Percentiles rank a stretch among this genome's conserved stretches.
These are phyloP conservation scores for Trachelipus rathkii DNA, from an alignment of 1,140 invertebrate species.

Conservation along the genomic window DNA sequence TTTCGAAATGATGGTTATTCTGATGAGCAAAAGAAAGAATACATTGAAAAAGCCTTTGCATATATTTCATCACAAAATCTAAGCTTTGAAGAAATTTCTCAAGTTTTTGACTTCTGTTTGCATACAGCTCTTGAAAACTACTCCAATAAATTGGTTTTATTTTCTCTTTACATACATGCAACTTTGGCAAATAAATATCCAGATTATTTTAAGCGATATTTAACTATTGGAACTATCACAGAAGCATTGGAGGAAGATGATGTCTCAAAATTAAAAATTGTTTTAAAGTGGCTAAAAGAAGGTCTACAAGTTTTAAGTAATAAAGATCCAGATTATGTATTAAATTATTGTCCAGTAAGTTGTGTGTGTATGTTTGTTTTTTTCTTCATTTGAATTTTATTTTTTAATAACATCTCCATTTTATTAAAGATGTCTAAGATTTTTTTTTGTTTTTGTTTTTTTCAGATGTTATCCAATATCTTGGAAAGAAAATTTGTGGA, in stretches of 20 bases:
- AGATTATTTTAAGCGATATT: not conserved
- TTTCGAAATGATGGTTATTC: not conserved
- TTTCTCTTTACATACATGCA: not conserved
- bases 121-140: not conserved
- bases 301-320: not conserved
- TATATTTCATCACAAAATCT: not conserved
- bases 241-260: not conserved
- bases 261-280: not conserved
- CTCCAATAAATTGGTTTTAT: not conserved
- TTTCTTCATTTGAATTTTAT: too few relatives aligned
- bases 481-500: not conserved
- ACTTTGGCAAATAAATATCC: not conserved
- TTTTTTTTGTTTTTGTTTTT: too few relatives aligned
- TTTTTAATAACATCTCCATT: too few relatives aligned
- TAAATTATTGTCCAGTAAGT: not conserved
- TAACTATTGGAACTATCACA: not conserved
- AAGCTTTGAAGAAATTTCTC: not conserved
- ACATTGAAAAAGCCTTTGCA: not conserved
- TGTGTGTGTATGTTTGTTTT: too few relatives aligned
- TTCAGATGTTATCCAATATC: not conserved
- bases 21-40: not conserved
- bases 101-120: not conserved
- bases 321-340: not conserved
- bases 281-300: not conserved
- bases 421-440: too few relatives aligned